These are phyloP conservation scores for Aselliscus stoliczkanus DNA, from an alignment of 2,797 vertebrate species.

Conservation along the genomic window DNA sequence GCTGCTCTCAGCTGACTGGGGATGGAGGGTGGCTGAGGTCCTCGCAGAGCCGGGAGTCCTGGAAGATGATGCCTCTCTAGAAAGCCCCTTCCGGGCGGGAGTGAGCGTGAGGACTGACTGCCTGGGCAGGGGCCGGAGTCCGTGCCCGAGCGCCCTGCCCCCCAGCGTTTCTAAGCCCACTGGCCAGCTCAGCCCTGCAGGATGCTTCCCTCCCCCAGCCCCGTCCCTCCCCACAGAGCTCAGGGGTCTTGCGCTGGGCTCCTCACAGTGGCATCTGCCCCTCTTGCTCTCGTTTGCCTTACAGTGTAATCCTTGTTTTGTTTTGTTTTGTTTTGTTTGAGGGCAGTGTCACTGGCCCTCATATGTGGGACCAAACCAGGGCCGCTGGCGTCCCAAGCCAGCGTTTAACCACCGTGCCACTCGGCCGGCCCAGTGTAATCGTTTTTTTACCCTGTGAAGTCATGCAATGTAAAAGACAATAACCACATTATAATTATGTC, in stretches of 20 bases:
- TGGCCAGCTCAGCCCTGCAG: neutral
- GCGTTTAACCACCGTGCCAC: too few relatives aligned
- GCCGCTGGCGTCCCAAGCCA: too few relatives aligned
- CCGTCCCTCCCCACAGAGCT: too few relatives aligned
- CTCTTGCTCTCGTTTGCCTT: neutral
- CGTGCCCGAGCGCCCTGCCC: rapidly evolving
- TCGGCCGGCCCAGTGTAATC: too few relatives aligned
- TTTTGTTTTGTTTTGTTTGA: too few relatives aligned
- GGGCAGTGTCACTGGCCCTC: too few relatives aligned
- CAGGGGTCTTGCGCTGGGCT: rapidly evolving
- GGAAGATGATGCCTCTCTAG: neutral
- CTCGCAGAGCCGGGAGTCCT: neutral
- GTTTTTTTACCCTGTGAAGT: neutral
- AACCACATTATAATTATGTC: neutral
- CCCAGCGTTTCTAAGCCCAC: rapidly evolving
- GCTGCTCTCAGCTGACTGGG: neutral
- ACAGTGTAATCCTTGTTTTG: rapidly evolving
- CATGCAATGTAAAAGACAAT: neutral
- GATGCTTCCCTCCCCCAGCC: too few relatives aligned
- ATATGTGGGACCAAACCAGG: too few relatives aligned
- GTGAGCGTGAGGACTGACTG: neutral
- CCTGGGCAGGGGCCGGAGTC: rapidly evolving
- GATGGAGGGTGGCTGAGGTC: neutral
- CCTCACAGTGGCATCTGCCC: too few relatives aligned
- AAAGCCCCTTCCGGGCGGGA: neutral